Evolutionary conservation across 1,140 invertebrate species (phyloP).

Genomic region (Drosophila ficusphila): DNA sequence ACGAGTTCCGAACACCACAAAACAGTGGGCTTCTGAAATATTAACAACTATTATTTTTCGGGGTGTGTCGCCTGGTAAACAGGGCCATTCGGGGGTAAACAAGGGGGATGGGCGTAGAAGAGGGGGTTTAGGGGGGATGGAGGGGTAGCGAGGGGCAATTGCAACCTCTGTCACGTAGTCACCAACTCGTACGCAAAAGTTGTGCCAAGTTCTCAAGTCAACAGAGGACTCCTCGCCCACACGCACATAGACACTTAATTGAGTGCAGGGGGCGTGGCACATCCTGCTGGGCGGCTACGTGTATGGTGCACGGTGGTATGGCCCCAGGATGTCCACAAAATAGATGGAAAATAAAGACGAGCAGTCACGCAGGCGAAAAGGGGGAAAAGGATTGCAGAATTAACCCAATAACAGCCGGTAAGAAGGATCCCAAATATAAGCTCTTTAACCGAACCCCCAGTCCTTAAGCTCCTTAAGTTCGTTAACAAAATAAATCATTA

Average conservation of each 20-base stretch:
- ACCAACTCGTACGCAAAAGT: slow-evolving; percentile 48
- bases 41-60: slow-evolving; percentile 10
- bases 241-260: slow-evolving; percentile 28
- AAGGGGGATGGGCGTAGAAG: not conserved
- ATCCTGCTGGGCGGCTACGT: slow-evolving; percentile 17
- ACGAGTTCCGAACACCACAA: not conserved
- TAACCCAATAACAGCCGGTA: slow-evolving; percentile 27
- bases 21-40: slow-evolving; percentile 2
- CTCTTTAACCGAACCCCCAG: not conserved
- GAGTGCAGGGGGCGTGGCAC: slow-evolving; percentile 24
- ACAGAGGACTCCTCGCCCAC: slow-evolving; percentile 22
- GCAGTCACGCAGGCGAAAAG: not conserved
- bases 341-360: slow-evolving; percentile 29
- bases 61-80: slow-evolving; percentile 8
- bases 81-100: not conserved
- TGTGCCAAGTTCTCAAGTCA: slow-evolving; percentile 52
- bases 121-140: too few relatives aligned
- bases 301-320: slow-evolving; percentile 5
- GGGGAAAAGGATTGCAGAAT: slow-evolving; percentile 28
- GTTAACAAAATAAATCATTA: slow-evolving; percentile 22
- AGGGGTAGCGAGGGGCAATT: slow-evolving; percentile 2
- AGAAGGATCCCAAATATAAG: slow-evolving; percentile 13
- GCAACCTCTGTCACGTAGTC: slow-evolving; percentile 37
- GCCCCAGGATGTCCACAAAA: slow-evolving; percentile 36
- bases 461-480: slow-evolving; percentile 1